Conservation (phyloP, 1,140 invertebrate genomes). For the Argopecten irradians region DNA sequence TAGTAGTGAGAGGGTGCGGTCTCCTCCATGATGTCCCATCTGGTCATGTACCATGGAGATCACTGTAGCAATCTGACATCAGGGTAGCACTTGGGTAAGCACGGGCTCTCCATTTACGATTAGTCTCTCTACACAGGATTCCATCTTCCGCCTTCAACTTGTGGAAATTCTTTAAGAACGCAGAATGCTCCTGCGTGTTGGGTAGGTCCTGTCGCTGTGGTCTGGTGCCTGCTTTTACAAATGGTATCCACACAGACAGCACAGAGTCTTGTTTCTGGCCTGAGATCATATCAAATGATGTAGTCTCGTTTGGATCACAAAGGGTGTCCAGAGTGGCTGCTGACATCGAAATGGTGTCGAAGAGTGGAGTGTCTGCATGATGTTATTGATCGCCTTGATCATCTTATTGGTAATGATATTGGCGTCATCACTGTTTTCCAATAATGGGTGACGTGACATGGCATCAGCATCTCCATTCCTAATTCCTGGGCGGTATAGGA, state of each 20-base stretch:
- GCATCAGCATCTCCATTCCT: slow-evolving; percentile 49
- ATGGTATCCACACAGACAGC: not conserved
- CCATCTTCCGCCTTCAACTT: not conserved
- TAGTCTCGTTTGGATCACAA: not conserved
- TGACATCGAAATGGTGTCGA: not conserved
- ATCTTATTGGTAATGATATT: not conserved
- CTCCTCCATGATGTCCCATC: slow-evolving; percentile 38
- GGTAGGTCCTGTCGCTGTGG: not conserved
- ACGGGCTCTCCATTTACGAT: not conserved
- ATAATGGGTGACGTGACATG: slow-evolving; percentile 32
- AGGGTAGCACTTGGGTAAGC: not conserved
- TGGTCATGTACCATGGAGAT: not conserved
- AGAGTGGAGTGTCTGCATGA: not conserved
- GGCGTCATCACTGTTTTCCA: not conserved
- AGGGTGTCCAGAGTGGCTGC: not conserved
- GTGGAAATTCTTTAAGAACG: not conserved
- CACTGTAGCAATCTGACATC: not conserved
- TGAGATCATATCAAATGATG: not conserved
- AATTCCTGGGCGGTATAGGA: slow-evolving; percentile 28
- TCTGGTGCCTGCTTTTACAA: not conserved
- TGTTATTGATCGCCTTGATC: not conserved
- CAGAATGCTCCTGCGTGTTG: not conserved
- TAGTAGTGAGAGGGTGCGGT: no score
- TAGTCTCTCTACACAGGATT: not conserved
- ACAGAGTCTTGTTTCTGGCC: not conserved